phyloP scores from a whole-genome alignment of 2,888 invertebrate species.

The Calameuta filiformis region DNA sequence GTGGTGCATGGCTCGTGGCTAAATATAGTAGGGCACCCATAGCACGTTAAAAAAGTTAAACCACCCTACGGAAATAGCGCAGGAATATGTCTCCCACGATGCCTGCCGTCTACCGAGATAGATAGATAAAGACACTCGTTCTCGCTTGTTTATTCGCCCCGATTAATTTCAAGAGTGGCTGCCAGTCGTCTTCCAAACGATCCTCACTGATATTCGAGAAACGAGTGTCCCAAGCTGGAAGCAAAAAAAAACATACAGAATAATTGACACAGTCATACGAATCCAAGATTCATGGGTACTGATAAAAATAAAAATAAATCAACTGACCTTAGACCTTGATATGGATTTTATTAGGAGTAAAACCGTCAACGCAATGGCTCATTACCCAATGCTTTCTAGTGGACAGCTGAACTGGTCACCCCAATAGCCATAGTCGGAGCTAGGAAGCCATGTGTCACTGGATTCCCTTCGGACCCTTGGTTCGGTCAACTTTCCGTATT shows the following conservation, averaged over 20 bases:
- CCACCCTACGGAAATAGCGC: constrained; percentile 52
- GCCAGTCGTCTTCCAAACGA: neutral
- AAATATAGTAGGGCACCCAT: constrained; percentile 48
- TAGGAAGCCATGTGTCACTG: constrained; percentile 27
- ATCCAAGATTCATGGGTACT: neutral
- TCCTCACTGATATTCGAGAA: neutral
- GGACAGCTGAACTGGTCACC: constrained; percentile 38
- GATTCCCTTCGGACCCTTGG: constrained; percentile 20
- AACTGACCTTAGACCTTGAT: constrained; percentile 42
- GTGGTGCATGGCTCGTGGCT: constrained; percentile 37
- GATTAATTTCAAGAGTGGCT: constrained; percentile 2
- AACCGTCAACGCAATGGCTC: constrained; percentile 54
- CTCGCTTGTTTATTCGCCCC: neutral
- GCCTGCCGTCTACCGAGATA: constrained; percentile 16
- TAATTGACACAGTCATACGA: neutral
- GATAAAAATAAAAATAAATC: neutral
- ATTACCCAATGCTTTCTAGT: constrained; percentile 53
- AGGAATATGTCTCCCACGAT: constrained; percentile 50
- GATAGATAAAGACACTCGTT: neutral
- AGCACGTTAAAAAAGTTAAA: constrained; percentile 43
- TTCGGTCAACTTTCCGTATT: constrained; percentile 57
- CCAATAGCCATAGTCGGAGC: constrained; percentile 3
- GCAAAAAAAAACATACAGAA: neutral
- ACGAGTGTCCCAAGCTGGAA: neutral
- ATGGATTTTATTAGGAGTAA: constrained; percentile 58